Evolutionary conservation across 2,113 vertebrate genomes (phyloP).

Genomic region (Otolemur garnettii): DNA sequence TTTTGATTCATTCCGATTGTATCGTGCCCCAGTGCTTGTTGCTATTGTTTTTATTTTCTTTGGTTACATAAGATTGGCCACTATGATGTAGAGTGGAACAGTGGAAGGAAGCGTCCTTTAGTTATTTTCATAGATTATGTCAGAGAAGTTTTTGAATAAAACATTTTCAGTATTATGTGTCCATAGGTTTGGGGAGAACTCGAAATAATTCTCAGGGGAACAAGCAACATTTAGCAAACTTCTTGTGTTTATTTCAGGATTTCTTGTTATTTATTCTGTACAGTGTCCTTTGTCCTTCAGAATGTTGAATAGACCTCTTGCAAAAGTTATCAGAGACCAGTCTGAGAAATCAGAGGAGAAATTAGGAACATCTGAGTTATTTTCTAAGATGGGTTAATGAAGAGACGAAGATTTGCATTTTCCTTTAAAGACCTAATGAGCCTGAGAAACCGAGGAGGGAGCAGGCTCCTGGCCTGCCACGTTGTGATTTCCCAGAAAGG

Average conservation of each 20-base stretch:
- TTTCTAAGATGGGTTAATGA: slow-evolving; percentile 80
- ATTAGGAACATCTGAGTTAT: slow-evolving; percentile 82
- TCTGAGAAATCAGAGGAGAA: slow-evolving; percentile 80
- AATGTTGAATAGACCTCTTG: slow-evolving; percentile 74
- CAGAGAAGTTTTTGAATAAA: slow-evolving; percentile 60
- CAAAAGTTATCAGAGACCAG: slow-evolving; percentile 75
- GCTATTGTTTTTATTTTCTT: slow-evolving; percentile 48
- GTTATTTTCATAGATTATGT: slow-evolving; percentile 44
- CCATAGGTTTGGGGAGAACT: slow-evolving; percentile 55
- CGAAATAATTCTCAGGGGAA: slow-evolving; percentile 54
- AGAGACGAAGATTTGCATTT: slow-evolving; percentile 79
- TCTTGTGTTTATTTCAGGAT: slow-evolving; percentile 30
- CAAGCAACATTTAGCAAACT: slow-evolving; percentile 69
- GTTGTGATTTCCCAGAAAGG: slow-evolving; percentile 65
- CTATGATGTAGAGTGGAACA: neutral
- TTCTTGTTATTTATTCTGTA: slow-evolving; percentile 74
- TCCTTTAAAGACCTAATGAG: slow-evolving; percentile 80
- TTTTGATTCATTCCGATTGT: slow-evolving; percentile 61
- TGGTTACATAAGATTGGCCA: slow-evolving; percentile 60
- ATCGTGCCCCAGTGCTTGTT: neutral
- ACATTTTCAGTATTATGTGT: slow-evolving; percentile 54
- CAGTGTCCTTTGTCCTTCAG: slow-evolving; percentile 71
- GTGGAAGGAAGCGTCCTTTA: slow-evolving; percentile 42
- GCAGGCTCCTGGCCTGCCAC: neutral
- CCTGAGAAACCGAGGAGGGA: slow-evolving; percentile 47